These are phyloP conservation scores for Catonia carolina DNA, from an alignment of 2,888 invertebrate genomes.

Conservation along the genomic window DNA sequence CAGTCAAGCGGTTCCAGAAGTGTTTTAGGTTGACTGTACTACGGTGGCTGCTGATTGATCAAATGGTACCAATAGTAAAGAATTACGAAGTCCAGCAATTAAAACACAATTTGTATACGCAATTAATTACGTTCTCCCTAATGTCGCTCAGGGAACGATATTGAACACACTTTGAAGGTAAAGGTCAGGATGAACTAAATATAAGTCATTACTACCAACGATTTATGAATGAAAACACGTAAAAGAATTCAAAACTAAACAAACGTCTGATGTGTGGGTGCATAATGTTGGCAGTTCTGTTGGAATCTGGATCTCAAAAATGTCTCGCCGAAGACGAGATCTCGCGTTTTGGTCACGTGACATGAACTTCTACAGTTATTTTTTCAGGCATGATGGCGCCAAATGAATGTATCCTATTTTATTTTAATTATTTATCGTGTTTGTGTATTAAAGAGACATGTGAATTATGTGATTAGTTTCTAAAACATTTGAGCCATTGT, in stretches of 20 bases:
- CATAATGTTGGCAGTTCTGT: constrained; percentile 26
- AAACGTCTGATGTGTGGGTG: not conserved
- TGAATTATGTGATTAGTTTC: constrained; percentile 32
- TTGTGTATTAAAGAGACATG: constrained; percentile 28
- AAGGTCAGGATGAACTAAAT: too few species aligned
- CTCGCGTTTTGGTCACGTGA: constrained; percentile 48
- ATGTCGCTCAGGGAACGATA: too few species aligned
- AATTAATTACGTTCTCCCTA: too few species aligned
- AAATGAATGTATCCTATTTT: constrained; percentile 46
- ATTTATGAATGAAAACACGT: not conserved
- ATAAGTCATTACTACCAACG: too few species aligned
- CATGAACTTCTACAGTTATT: constrained; percentile 45
- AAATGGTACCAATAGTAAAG: not conserved
- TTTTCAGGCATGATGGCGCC: constrained; percentile 52
- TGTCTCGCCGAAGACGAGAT: constrained; percentile 34
- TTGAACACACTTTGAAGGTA: too few species aligned
- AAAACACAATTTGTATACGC: not conserved
- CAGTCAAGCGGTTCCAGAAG: not conserved
- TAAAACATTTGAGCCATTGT: constrained; percentile 26
- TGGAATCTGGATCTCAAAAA: constrained; percentile 32
- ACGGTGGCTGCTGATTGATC: not conserved
- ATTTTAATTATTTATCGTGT: constrained; percentile 41
- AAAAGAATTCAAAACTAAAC: not conserved
- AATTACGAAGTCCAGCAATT: not conserved
- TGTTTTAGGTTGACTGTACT: not conserved